phyloP scores from a whole-genome alignment of 2,888 invertebrate genomes.

The Meandrusa payeni region DNA sequence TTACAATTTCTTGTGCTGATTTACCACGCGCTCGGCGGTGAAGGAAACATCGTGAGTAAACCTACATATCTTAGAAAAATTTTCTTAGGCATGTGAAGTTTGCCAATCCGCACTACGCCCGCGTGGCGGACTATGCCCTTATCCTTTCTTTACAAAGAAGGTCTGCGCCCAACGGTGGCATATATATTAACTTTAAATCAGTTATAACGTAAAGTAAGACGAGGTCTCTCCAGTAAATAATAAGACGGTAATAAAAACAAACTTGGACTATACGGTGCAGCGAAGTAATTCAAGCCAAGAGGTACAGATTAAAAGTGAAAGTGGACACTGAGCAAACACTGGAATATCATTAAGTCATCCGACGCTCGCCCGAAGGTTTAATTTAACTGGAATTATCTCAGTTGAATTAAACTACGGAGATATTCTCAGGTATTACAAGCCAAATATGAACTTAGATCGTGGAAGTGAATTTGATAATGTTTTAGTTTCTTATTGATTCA shows the following conservation, averaged over 20 bases:
- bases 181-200: too few relatives aligned
- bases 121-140: too few relatives aligned
- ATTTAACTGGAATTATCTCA: conserved; percentile 52
- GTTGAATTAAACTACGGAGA: conserved; percentile 30
- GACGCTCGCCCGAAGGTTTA: conserved; percentile 52
- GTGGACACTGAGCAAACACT: conserved; percentile 63
- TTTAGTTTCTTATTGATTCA: conserved; percentile 10
- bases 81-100: too few relatives aligned
- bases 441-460: conserved; percentile 19
- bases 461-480: conserved; percentile 15
- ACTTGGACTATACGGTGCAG: conserved; percentile 6
- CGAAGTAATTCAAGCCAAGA: conserved; percentile 31
- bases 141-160: too few relatives aligned
- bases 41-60: too few relatives aligned
- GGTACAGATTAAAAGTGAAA: conserved; percentile 58
- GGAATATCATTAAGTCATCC: conserved; percentile 70
- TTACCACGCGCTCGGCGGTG: too few relatives aligned
- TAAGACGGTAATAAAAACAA: conserved; percentile 21
- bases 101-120: too few relatives aligned
- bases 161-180: too few relatives aligned
- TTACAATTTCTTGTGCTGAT: too few relatives aligned
- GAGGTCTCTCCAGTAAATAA: too few relatives aligned
- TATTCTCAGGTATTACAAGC: conserved; percentile 18
- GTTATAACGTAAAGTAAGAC: too few relatives aligned
- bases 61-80: too few relatives aligned